phyloP scores from a whole-genome alignment of 2,888 invertebrate species.

The Caenorhabditis sp. region DNA sequence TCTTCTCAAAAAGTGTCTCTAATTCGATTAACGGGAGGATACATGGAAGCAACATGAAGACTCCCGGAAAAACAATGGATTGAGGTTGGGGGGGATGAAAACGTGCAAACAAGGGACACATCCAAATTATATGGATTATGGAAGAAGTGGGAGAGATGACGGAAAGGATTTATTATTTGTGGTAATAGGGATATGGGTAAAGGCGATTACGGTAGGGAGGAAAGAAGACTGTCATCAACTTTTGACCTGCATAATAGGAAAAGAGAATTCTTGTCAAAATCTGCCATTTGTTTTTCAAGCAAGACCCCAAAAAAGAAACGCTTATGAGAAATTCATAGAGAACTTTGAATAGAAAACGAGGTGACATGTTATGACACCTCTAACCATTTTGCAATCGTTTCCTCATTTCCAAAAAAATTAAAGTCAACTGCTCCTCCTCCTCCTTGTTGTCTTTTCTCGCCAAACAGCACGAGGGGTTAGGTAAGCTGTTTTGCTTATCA shows the following conservation, averaged over 20 bases:
- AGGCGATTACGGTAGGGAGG: slow-evolving; percentile 31
- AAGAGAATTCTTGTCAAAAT: too few relatives aligned
- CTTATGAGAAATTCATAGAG: too few relatives aligned
- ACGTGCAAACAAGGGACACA: slow-evolving; percentile 42
- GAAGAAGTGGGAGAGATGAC: not conserved
- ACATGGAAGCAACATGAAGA: not conserved
- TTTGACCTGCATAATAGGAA: too few relatives aligned
- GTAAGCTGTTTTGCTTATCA: not conserved
- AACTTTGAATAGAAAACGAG: too few relatives aligned
- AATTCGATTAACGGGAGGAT: slow-evolving; percentile 33
- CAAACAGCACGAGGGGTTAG: slow-evolving; percentile 2
- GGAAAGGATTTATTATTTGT: slow-evolving; percentile 4
- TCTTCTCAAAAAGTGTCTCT: slow-evolving; percentile 7
- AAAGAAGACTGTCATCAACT: slow-evolving; percentile 35
- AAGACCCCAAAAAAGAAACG: not conserved
- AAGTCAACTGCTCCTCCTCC: not conserved
- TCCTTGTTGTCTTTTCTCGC: not conserved
- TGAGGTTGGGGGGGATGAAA: slow-evolving; percentile 4
- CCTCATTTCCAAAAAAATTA: slow-evolving; percentile 16
- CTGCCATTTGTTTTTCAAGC: too few relatives aligned
- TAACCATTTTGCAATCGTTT: not conserved
- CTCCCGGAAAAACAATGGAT: not conserved
- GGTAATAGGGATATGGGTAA: slow-evolving; percentile 34
- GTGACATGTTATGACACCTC: slow-evolving; percentile 30
- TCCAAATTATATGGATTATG: slow-evolving; percentile 30